Evolutionary conservation across 2,113 vertebrate species (phyloP).

Genomic region (Micromys minutus): DNA sequence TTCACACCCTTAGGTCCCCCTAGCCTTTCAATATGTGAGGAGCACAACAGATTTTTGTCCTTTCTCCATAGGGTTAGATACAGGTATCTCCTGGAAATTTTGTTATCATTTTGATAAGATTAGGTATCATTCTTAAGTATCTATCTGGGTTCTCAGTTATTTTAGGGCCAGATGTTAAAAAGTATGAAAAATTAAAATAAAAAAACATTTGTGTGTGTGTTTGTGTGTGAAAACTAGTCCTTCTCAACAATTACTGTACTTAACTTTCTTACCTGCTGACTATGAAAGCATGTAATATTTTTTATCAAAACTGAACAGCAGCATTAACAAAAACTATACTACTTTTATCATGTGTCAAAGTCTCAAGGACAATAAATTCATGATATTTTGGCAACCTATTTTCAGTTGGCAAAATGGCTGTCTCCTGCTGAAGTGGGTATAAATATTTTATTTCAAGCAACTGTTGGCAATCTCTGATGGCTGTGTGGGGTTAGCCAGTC

Average conservation of each 20-base stretch:
- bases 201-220: background rate
- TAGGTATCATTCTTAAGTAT: conserved; percentile 18
- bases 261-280: conserved; percentile 14
- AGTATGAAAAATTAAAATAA: conserved; percentile 17
- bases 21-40: background rate
- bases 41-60: background rate
- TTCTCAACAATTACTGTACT: background rate
- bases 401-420: conserved; percentile 40
- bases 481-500: background rate
- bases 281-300: conserved; percentile 3
- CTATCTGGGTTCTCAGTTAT: conserved; percentile 4
- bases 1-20: background rate
- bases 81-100: background rate
- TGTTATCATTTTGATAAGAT: conserved; percentile 16
- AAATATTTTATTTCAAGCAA: conserved; percentile 63
- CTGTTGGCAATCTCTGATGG: background rate
- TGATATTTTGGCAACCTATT: conserved; percentile 19
- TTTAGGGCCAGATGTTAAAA: background rate
- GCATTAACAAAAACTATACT: conserved; percentile 13
- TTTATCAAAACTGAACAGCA: background rate
- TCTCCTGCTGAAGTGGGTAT: conserved; percentile 8
- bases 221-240: background rate
- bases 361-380: conserved; percentile 13
- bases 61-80: background rate
- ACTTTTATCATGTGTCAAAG: conserved; percentile 10